Percentiles rank a stretch among this genome's conserved stretches.
phyloP scores from a whole-genome alignment of 2,797 vertebrate species.

The Acanthurus leucopareius region DNA sequence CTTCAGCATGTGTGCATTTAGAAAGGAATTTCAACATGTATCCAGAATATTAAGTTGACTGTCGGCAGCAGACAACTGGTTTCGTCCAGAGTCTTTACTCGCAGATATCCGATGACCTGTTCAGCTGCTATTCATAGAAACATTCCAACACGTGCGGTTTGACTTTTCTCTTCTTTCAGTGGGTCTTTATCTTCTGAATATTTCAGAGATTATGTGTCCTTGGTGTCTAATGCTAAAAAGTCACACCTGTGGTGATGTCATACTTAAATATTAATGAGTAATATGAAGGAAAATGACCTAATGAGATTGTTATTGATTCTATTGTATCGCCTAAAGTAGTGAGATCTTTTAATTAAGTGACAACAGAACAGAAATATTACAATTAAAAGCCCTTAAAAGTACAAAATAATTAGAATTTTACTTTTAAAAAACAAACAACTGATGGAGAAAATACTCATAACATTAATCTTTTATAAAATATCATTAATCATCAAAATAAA shows the following conservation, averaged over 20 bases:
- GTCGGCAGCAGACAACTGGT: slow-evolving; percentile 74
- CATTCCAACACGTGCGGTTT: slow-evolving; percentile 56
- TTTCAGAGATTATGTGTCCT: slow-evolving; percentile 43
- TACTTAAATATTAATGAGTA: slow-evolving; percentile 7
- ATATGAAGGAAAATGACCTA: neutral
- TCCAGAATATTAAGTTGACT: slow-evolving; percentile 60
- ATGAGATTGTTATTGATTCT: neutral
- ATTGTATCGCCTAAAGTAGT: too few relatives aligned
- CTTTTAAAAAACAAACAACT: too few relatives aligned
- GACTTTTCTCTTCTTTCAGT: slow-evolving; percentile 57
- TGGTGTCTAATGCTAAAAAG: slow-evolving; percentile 6
- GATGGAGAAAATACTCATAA: too few relatives aligned
- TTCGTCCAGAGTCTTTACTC: slow-evolving; percentile 59
- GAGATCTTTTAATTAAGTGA: neutral
- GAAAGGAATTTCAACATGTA: slow-evolving; percentile 54
- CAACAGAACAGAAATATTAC: neutral
- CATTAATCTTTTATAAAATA: too few relatives aligned
- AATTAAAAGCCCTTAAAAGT: neutral
- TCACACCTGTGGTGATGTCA: slow-evolving; percentile 18
- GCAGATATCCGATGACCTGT: slow-evolving; percentile 71
- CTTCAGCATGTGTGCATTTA: slow-evolving; percentile 14
- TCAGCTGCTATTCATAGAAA: slow-evolving; percentile 70
- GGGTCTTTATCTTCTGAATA: slow-evolving; percentile 39
- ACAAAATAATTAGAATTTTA: too few relatives aligned
- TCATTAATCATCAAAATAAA: too few relatives aligned